Evolutionary conservation across 1,140 invertebrate genomes (phyloP).

Genomic region (Andricus grossulariae): DNA sequence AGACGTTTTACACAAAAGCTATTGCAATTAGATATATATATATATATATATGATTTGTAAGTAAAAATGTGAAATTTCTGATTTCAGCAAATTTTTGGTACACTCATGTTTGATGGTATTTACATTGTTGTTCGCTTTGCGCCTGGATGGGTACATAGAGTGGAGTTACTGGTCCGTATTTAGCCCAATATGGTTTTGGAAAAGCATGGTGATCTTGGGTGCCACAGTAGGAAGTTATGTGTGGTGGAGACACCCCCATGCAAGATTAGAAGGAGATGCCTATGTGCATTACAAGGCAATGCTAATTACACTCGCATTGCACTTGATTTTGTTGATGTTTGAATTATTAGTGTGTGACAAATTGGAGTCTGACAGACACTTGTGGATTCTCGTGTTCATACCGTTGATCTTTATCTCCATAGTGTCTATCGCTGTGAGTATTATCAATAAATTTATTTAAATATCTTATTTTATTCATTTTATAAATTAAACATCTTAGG

Average conservation of each 20-base stretch:
- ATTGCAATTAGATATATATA: too few relatives aligned
- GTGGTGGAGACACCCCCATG: constrained; percentile 95
- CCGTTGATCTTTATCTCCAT: constrained; percentile 97
- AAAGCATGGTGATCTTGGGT: constrained; percentile 91
- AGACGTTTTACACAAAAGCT: too few relatives aligned
- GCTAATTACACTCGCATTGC: constrained; percentile 94
- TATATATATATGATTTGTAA: too few relatives aligned
- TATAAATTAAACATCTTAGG: neutral
- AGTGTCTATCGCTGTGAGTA: constrained; percentile 90
- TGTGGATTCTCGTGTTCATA: constrained; percentile 97
- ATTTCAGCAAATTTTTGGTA: constrained; percentile 95
- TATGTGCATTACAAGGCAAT: constrained; percentile 98
- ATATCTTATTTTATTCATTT: constrained; percentile 31
- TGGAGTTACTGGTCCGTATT: constrained; percentile 98
- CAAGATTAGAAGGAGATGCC: constrained; percentile 93
- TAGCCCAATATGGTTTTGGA: constrained; percentile 97
- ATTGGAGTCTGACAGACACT: constrained; percentile 90
- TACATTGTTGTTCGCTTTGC: constrained; percentile 90
- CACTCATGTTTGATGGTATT: constrained; percentile 94
- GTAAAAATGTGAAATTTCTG: constrained; percentile 48
- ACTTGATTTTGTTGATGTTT: constrained; percentile 96
- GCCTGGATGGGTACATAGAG: constrained; percentile 89
- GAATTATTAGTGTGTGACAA: constrained; percentile 97
- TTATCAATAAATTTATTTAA: neutral
- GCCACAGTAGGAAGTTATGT: constrained; percentile 93